Percentiles rank a stretch among this genome's conserved stretches.
These are phyloP conservation scores for Polyommatus icarus DNA, from an alignment of 2,888 invertebrate species.

Conservation along the genomic window DNA sequence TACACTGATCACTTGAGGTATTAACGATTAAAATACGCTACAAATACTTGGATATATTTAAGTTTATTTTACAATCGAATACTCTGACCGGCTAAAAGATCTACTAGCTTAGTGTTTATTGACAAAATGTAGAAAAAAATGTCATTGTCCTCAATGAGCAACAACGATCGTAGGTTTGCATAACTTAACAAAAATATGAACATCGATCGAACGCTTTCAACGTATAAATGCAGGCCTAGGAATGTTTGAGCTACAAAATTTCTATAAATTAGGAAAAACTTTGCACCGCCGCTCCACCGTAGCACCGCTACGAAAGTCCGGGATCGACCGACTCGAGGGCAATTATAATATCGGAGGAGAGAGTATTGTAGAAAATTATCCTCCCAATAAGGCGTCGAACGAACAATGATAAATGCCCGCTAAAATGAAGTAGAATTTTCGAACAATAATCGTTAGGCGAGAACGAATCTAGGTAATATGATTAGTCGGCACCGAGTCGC, in stretches of 20 bases:
- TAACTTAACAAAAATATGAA: not conserved
- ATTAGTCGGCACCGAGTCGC: slow-evolving; percentile 36
- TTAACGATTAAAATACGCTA: not conserved
- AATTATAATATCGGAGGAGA: slow-evolving; percentile 15
- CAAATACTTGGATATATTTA: not conserved
- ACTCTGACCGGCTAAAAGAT: not conserved
- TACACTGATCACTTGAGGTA: slow-evolving; percentile 35
- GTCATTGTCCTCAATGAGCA: not conserved
- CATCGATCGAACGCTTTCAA: not conserved
- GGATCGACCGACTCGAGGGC: not conserved
- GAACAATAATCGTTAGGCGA: slow-evolving; percentile 37
- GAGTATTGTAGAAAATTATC: slow-evolving; percentile 25
- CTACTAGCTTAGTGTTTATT: not conserved
- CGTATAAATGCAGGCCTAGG: slow-evolving; percentile 17
- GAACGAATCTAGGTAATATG: slow-evolving; percentile 40
- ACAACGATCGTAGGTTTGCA: not conserved
- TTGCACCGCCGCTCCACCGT: not conserved
- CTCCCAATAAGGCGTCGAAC: slow-evolving; percentile 29
- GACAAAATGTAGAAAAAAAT: not conserved
- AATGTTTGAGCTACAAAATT: not conserved
- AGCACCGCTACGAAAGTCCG: slow-evolving; percentile 10
- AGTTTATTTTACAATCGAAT: not conserved
- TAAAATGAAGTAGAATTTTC: slow-evolving; percentile 31
- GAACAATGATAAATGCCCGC: slow-evolving; percentile 32
- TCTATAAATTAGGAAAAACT: not conserved